phyloP scores from a whole-genome alignment of 2,797 vertebrate species.

The Monodelphis domestica region DNA sequence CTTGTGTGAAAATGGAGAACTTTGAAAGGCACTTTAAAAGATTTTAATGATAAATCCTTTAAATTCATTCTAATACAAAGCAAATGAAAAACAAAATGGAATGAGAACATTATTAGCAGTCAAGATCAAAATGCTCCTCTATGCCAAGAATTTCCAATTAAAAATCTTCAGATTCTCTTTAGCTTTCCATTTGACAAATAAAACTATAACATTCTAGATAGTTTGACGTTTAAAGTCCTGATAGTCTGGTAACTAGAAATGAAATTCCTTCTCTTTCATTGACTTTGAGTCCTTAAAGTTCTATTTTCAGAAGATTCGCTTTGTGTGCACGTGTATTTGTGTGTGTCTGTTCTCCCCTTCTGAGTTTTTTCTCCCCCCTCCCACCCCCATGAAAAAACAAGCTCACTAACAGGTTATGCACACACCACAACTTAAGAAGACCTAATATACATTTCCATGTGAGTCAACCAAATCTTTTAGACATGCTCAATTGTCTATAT shows the following conservation, averaged over 20 bases:
- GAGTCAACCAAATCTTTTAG: slow-evolving; percentile 23
- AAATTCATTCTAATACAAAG: slow-evolving; percentile 33
- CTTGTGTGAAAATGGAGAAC: background rate
- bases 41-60: slow-evolving; percentile 33
- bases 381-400: background rate
- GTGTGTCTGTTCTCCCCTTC: background rate
- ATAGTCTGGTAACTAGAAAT: background rate
- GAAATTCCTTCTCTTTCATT: background rate
- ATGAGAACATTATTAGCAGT: slow-evolving; percentile 46
- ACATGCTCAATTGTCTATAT: slow-evolving; percentile 18
- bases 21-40: slow-evolving; percentile 31
- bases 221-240: slow-evolving; percentile 8
- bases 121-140: slow-evolving; percentile 32
- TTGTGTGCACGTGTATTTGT: background rate
- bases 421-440: background rate
- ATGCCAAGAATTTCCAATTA: background rate
- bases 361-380: slow-evolving; percentile 18
- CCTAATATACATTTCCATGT: slow-evolving; percentile 12
- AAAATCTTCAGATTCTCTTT: slow-evolving; percentile 31
- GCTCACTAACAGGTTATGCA: background rate
- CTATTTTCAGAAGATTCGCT: slow-evolving; percentile 39
- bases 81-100: slow-evolving; percentile 25
- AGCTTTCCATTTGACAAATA: slow-evolving; percentile 22
- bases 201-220: background rate
- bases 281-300: slow-evolving; percentile 24